Percentiles rank a stretch among this genome's conserved stretches.
Evolutionary conservation across 2,888 invertebrate species (phyloP).

Genomic region (Augochlorella aurata): DNA sequence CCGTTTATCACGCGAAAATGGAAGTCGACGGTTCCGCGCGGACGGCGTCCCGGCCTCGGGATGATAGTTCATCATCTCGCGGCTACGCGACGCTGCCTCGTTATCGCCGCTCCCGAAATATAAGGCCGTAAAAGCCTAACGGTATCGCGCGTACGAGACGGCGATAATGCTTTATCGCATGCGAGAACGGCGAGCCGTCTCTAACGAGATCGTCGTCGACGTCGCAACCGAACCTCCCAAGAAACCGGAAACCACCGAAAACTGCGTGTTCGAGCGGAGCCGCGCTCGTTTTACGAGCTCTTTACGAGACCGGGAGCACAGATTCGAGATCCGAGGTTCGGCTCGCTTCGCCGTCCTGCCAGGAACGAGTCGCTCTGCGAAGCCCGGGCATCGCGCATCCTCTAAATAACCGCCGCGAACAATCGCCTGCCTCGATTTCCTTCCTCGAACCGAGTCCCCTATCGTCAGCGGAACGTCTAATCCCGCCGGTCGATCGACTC

Average conservation of each 20-base stretch:
- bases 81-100: background rate
- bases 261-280: slow-evolving; percentile 15
- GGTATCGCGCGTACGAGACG: background rate
- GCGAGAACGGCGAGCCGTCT: background rate
- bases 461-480: background rate
- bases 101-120: background rate
- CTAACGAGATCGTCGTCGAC: background rate
- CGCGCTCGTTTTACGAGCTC: slow-evolving; percentile 44
- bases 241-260: slow-evolving; percentile 23
- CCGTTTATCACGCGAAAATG: slow-evolving; percentile 27
- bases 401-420: background rate
- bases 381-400: background rate
- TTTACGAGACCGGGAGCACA: slow-evolving; percentile 28
- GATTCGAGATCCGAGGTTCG: slow-evolving; percentile 35
- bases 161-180: background rate
- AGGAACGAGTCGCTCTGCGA: background rate
- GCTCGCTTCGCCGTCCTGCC: slow-evolving; percentile 12
- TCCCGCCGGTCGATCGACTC: slow-evolving; percentile 1
- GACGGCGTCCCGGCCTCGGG: background rate
- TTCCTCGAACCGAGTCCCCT: background rate
- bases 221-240: background rate
- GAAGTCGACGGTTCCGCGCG: slow-evolving; percentile 10
- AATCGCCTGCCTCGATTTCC: background rate
- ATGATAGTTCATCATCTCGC: slow-evolving; percentile 4
- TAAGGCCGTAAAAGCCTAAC: background rate